These are phyloP conservation scores for Lethenteron camtschaticum DNA, from an alignment of 2,113 vertebrate genomes.

Conservation along the genomic window DNA sequence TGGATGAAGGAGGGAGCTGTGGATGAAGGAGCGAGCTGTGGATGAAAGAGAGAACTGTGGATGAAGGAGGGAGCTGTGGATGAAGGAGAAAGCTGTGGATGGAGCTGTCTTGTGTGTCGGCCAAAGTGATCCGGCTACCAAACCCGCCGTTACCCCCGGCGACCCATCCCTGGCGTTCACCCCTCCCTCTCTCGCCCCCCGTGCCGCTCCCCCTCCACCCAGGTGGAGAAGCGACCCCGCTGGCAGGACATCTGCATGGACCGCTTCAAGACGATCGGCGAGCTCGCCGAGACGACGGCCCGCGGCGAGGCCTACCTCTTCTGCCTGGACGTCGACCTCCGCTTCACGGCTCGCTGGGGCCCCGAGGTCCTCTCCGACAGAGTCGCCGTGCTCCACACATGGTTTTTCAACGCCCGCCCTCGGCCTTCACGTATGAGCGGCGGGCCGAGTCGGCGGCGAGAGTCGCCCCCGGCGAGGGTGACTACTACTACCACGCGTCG, in stretches of 20 bases:
- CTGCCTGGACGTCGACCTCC: constrained; percentile 29
- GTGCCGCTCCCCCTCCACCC: background rate
- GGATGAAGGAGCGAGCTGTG: too few relatives aligned
- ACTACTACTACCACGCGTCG: constrained; percentile 32
- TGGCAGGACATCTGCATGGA: constrained; percentile 33
- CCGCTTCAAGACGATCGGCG: constrained; percentile 28
- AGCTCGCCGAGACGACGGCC: constrained; percentile 14
- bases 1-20: too few relatives aligned
- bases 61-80: too few relatives aligned
- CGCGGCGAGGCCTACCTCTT: constrained; percentile 20
- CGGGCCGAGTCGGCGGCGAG: constrained; percentile 21
- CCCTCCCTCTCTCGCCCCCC: too few relatives aligned
- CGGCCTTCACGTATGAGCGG: constrained; percentile 27
- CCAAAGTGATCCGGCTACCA: too few relatives aligned
- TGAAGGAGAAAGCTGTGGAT: too few relatives aligned
- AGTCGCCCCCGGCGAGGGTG: constrained; percentile 20
- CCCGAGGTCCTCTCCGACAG: constrained; percentile 23
- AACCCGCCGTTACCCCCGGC: too few relatives aligned
- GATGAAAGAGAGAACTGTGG: too few relatives aligned
- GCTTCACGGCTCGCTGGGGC: constrained; percentile 25
- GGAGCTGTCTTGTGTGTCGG: too few relatives aligned
- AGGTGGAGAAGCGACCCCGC: constrained; percentile 4
- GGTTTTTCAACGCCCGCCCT: constrained; percentile 18
- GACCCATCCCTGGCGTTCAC: too few relatives aligned
- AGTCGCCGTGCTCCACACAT: constrained; percentile 27